Conservation (phyloP, 1,140 invertebrate species). For the Caenorhabditis briggsae region DNA sequence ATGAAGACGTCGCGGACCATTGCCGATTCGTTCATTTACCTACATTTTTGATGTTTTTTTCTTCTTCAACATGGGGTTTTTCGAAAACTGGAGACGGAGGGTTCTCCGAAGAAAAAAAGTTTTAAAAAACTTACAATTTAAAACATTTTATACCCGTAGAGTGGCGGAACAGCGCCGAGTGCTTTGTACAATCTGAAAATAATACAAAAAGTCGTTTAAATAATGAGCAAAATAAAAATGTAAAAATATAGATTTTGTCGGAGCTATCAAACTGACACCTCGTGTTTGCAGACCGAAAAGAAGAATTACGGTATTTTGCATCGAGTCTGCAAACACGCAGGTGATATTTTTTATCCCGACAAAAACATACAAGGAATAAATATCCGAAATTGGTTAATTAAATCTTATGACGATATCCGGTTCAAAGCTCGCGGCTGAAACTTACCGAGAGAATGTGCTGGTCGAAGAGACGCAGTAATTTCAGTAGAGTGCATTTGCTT, state of each 20-base stretch:
- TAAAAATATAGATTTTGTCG: too few relatives aligned
- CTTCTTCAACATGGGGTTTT: not conserved
- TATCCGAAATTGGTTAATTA: not conserved
- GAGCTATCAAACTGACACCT: too few relatives aligned
- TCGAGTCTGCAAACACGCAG: too few relatives aligned
- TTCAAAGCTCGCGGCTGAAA: not conserved
- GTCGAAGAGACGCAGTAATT: conserved; percentile 6
- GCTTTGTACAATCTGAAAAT: conserved; percentile 38
- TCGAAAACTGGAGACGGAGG: not conserved
- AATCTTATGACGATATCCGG: too few relatives aligned
- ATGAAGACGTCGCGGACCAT: conserved; percentile 53
- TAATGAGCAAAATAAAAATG: not conserved
- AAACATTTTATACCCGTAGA: conserved; percentile 25
- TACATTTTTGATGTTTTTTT: conserved; percentile 26
- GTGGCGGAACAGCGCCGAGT: not conserved
- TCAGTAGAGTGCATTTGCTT: not conserved
- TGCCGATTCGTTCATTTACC: conserved; percentile 50
- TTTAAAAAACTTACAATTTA: not conserved
- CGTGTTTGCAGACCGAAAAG: too few relatives aligned
- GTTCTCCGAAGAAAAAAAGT: too few relatives aligned
- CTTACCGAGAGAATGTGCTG: not conserved
- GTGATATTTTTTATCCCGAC: too few relatives aligned
- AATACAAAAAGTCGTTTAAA: not conserved
- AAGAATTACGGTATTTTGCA: too few relatives aligned
- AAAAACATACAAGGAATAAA: not conserved